These are phyloP conservation scores for Neelides folsomi DNA, from an alignment of 2,888 invertebrate species.

Conservation along the genomic window DNA sequence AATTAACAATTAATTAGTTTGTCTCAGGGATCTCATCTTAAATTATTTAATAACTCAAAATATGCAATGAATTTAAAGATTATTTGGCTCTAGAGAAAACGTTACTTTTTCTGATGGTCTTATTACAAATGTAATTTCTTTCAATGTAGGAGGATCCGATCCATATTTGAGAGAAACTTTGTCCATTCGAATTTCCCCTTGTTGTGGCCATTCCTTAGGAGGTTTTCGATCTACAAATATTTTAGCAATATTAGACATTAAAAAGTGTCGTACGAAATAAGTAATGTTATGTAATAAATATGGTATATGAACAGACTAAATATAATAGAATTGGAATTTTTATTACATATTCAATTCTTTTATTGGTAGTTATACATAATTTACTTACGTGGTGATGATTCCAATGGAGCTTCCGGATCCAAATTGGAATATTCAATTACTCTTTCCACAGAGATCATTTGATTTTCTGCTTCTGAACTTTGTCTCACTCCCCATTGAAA, in stretches of 20 bases:
- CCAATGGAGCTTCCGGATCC: constrained; percentile 38
- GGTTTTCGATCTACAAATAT: constrained; percentile 21
- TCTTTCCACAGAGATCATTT: constrained; percentile 39
- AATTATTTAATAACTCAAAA: no score
- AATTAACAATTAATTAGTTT: no score
- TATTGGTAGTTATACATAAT: no score
- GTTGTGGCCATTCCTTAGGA: constrained; percentile 18
- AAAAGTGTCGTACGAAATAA: no score
- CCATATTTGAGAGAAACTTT: constrained; percentile 19
- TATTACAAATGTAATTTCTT: constrained; percentile 38
- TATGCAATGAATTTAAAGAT: no score
- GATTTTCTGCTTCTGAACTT: constrained; percentile 45
- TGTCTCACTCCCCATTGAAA: constrained; percentile 19
- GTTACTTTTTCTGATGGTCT: constrained; percentile 40
- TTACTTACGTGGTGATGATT: constrained; percentile 16
- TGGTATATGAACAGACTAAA: background rate
- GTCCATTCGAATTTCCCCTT: constrained; percentile 19
- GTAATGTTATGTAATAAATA: no score
- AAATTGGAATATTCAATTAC: constrained; percentile 41
- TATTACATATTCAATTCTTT: no score
- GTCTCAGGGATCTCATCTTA: no score
- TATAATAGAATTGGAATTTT: no score
- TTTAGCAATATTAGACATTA: no score
- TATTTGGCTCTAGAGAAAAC: no score
- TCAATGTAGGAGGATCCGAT: constrained; percentile 36